Conservation (phyloP, 2,797 vertebrate species). For the Esox masquinongy region DNA sequence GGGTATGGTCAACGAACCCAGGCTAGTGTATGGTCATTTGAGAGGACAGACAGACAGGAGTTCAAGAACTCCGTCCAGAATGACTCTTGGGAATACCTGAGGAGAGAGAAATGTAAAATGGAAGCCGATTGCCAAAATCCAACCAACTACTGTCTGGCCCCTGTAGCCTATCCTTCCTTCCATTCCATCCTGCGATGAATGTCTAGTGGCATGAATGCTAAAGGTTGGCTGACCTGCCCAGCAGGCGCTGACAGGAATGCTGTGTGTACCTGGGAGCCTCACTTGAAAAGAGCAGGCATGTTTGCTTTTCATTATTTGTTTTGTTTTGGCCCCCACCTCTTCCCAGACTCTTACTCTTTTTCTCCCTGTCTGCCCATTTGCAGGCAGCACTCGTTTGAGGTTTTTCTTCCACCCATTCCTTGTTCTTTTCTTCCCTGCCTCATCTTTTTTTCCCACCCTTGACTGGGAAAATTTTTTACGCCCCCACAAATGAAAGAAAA, state of each 20-base stretch:
- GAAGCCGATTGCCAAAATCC: neutral
- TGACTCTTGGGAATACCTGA: conserved; percentile 21
- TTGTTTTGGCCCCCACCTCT: neutral
- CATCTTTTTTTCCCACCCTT: neutral
- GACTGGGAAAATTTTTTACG: neutral
- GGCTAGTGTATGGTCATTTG: too few relatives aligned
- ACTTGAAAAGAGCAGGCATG: neutral
- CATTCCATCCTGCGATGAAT: neutral
- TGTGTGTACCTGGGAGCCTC: conserved; percentile 4
- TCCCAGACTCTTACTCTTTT: neutral
- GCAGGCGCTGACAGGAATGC: neutral
- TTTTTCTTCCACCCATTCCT: neutral
- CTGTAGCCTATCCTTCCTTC: neutral
- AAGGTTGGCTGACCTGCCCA: neutral
- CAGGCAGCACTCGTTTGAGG: neutral
- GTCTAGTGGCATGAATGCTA: neutral
- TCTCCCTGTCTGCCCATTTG: neutral
- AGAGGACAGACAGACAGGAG: neutral
- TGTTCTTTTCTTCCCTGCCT: neutral
- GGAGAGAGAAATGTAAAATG: neutral
- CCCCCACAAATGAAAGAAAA: neutral
- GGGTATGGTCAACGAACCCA: too few relatives aligned
- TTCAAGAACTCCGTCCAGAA: conserved; percentile 14
- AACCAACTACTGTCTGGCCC: neutral
- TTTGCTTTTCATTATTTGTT: conserved; percentile 1